Conservation (phyloP, 2,797 vertebrate genomes). For the Phalanger gymnotis region DNA sequence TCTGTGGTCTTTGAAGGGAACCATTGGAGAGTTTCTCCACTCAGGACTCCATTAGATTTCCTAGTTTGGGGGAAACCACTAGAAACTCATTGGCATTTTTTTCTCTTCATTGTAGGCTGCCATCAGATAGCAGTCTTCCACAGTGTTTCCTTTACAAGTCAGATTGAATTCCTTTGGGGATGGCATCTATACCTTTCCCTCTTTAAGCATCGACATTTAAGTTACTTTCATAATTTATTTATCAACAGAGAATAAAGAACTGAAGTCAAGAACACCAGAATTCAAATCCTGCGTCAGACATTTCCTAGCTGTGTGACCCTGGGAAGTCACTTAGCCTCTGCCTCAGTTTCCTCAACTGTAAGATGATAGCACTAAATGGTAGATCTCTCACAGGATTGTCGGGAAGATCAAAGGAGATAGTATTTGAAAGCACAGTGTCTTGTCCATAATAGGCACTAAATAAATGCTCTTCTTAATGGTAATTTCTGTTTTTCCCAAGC, state of each 20-base stretch:
- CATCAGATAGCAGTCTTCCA: not conserved
- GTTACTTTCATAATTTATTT: not conserved
- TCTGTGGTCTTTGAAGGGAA: not conserved
- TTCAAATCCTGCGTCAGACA: not conserved
- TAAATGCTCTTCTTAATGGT: not conserved
- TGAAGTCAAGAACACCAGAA: not conserved
- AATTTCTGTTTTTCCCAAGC: not conserved
- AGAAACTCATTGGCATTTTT: not conserved
- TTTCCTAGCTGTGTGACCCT: not conserved
- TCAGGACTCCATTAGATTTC: not conserved
- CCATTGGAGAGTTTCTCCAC: not conserved
- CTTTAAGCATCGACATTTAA: not conserved
- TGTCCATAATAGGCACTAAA: not conserved
- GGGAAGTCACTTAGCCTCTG: not conserved
- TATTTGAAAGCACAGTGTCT: not conserved
- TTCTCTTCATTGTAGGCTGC: not conserved
- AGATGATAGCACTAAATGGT: not conserved
- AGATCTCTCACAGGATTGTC: not conserved
- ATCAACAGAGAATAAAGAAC: not conserved
- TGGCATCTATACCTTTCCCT: not conserved
- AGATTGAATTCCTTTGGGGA: not conserved
- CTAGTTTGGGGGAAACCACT: not conserved
- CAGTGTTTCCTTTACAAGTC: not conserved
- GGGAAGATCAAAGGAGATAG: not conserved
- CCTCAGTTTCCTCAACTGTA: constrained; percentile 41